Evolutionary conservation across 2,888 invertebrate genomes (phyloP).

Genomic region (Caenorhabditis zanzibari): DNA sequence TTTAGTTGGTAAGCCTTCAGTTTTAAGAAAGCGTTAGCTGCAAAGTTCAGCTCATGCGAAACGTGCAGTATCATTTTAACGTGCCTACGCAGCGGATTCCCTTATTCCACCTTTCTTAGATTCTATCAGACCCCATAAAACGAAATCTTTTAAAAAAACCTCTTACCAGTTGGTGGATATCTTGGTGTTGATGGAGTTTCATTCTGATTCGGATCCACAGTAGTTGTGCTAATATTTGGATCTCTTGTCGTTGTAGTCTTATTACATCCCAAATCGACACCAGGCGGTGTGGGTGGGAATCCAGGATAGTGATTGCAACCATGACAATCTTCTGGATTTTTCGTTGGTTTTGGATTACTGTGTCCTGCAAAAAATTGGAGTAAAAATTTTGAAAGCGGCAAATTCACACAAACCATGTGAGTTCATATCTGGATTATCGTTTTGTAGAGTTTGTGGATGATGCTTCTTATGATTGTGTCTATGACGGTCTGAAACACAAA

Average conservation of each 20-base stretch:
- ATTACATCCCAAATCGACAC: constrained; percentile 13
- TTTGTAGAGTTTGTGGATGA: neutral
- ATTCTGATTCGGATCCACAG: neutral
- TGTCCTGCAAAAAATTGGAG: constrained; percentile 5
- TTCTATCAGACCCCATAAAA: too few relatives aligned
- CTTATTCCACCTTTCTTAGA: too few relatives aligned
- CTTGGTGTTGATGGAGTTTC: neutral
- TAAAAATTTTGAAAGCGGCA: neutral
- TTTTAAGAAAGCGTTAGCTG: too few relatives aligned
- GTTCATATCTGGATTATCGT: neutral
- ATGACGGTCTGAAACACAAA: constrained; percentile 37
- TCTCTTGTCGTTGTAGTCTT: constrained; percentile 12
- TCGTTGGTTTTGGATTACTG: neutral
- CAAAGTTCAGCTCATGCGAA: too few relatives aligned
- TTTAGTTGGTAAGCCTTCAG: too few relatives aligned
- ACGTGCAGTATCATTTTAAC: too few relatives aligned
- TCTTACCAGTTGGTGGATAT: constrained; percentile 30
- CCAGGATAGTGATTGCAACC: constrained; percentile 42
- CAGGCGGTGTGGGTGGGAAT: constrained; percentile 33
- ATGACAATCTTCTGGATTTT: constrained; percentile 25
- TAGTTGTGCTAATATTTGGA: neutral
- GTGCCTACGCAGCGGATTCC: too few relatives aligned
- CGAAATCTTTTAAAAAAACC: too few relatives aligned
- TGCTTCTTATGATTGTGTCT: neutral
- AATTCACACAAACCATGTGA: neutral